Evolutionary conservation across 64 coral and sea anemone species (phyloP), one percentile per base, ranked within the genome.

Genomic region (Porites australiensis): DNA sequence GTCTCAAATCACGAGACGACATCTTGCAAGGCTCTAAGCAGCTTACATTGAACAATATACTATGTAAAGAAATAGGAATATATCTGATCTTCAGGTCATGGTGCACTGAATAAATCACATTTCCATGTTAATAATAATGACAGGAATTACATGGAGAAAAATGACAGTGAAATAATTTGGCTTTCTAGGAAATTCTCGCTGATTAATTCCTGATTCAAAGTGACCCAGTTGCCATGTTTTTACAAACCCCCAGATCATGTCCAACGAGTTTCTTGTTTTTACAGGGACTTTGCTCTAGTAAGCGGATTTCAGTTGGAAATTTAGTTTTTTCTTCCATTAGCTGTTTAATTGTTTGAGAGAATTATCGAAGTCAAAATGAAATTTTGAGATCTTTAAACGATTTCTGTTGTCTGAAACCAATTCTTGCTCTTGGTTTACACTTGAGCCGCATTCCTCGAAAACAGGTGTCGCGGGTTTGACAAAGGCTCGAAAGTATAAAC

Each of bases 181-280:
- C 57, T 48, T 47, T 63, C 19, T 64, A 64, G 59, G 13, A 45
- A 64, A 45, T 61, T 64, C 43, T 84, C 47, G 44, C 63, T 68
- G 63, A 8, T 20, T 19, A 1, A 43, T 21, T 69, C 27, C 27
- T 37, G 27, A 37, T 8, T 13, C 14, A 18, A 6, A 10, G 1
- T 51, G 62, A 21, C 67, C 11, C 81, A 45, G 79, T 84, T 47
- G 11, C 44, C 4, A 6, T 84, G 62, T 84, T 84, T 68, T 84
- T 47, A 84, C 81, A 84, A 84, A 84, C 81, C 63, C 81, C 81
- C 18, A 67, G 81, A 84, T 84, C 49, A 69, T 84, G 48, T 48
- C 45, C 81, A 84, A 16, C 52, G 22, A 51, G 22, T 84, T 69
- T 65, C n/a, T 68, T 84, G 81, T 84, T 84, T 84, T 84, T n/a